Evolutionary conservation across 2,797 vertebrate species (phyloP), one percentile per base, ranked within the genome.

Genomic region (Vipera ursinii): DNA sequence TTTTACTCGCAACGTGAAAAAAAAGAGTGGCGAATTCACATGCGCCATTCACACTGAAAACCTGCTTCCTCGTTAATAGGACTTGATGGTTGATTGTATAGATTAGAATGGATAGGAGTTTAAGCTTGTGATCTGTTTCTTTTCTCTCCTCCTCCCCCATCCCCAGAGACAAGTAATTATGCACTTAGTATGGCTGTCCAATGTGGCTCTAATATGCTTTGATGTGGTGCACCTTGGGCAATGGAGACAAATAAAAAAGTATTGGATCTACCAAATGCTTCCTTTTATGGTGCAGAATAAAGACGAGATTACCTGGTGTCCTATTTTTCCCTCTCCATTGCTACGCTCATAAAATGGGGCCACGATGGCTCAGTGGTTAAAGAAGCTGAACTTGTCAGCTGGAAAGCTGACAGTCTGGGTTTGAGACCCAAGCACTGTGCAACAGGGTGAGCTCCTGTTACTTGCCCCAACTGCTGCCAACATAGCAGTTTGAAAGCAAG

Each of bases 1-100:
- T 90, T 26, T 82, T 89, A 56, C 51, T 91, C 51, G 1, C 20
- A 32, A 0, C 55, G 38, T 61, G 12, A 82, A 57, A 87, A 53
- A 53, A 53, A 51, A n/a, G 48, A 3, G 53, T 0, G 17, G 3
- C 48, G 17, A 91, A 92, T 10, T 6, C 12, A 93, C 51, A 48
- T 44, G 86, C n/a, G 0, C 59, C 55, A 85, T 91, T 89, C 1
- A 4, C 0, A 61, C 2, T 20, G 22, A 28, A 69, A 2, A 0
- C 0, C 60, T 13, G 0, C 0, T 0, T 22, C 90, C n/a, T 14
- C 0, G 9, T 26, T 17, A 26, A 56, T 2, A 51, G 86, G 22
- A 55, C 53, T 59, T 60, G 61, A 82, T 85, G 69, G 44, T 73
- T 88, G 55, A 63, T 13, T 2, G 86, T 88, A 85, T 26, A 86